A percentile compares a stretch with the other conserved stretches of the same genome.
Evolutionary conservation across 2,888 invertebrate genomes (phyloP).

Genomic region (Peribatodes rhomboidaria): DNA sequence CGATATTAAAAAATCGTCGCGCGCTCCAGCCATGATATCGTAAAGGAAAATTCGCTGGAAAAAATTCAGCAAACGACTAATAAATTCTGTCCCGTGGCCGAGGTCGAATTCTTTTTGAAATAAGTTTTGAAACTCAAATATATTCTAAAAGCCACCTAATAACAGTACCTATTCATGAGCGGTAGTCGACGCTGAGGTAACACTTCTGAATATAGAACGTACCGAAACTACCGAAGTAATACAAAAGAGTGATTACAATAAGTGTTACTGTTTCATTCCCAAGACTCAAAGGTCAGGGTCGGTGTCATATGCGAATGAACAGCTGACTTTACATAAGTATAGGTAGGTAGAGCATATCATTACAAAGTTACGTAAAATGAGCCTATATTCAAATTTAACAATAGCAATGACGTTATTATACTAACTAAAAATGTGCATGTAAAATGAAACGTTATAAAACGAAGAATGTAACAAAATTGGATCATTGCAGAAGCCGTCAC

Average conservation of each 20-base stretch:
- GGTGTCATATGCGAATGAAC: constrained; percentile 62
- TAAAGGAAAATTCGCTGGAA: constrained; percentile 56
- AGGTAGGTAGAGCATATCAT: constrained; percentile 42
- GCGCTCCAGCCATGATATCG: constrained; percentile 55
- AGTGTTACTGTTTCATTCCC: constrained; percentile 73
- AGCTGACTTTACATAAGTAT: constrained; percentile 63
- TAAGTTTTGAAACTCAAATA: constrained; percentile 27
- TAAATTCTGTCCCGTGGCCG: constrained; percentile 44
- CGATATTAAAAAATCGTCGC: constrained; percentile 67
- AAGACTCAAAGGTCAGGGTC: constrained; percentile 67
- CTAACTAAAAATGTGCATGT: background rate
- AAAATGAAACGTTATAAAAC: background rate
- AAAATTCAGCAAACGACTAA: constrained; percentile 47
- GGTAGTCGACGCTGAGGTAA: constrained; percentile 6
- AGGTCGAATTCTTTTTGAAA: constrained; percentile 25
- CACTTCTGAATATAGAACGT: constrained; percentile 18
- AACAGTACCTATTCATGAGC: constrained; percentile 23
- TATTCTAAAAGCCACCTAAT: constrained; percentile 19
- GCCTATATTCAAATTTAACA: constrained; percentile 5
- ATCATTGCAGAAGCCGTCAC: constrained; percentile 15
- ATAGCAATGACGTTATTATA: constrained; percentile 11
- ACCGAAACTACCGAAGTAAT: constrained; percentile 1
- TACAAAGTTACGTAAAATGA: constrained; percentile 36
- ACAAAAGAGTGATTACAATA: constrained; percentile 56
- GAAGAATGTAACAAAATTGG: constrained; percentile 4